Evolutionary conservation across 2,888 invertebrate species (phyloP).

Genomic region (Rugalucina vietnamica): DNA sequence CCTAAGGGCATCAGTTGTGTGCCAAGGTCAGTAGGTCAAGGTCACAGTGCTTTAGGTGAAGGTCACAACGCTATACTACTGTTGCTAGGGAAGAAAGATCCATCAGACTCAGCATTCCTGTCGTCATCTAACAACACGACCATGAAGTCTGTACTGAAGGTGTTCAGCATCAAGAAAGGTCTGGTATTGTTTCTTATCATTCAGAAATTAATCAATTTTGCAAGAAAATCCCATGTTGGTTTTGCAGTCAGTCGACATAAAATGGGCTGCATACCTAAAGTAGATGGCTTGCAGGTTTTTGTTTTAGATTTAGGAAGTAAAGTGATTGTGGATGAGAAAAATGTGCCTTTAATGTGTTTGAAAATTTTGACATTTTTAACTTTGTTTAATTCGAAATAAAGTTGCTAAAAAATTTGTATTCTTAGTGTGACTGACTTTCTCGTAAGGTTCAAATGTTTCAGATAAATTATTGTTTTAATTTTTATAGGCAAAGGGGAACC

Average conservation of each 20-base stretch:
- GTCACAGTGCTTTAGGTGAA: conserved; percentile 38
- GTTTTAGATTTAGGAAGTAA: no score
- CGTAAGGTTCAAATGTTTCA: no score
- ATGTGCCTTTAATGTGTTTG: no score
- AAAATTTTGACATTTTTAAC: no score
- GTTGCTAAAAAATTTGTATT: no score
- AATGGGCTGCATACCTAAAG: no score
- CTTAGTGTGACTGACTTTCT: no score
- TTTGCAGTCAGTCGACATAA: not conserved
- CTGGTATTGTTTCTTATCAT: no score
- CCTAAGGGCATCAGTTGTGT: conserved; percentile 76
- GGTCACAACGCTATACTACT: conserved; percentile 67
- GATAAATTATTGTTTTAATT: no score
- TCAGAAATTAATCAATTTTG: not conserved
- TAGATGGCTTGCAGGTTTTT: no score
- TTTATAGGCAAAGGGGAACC: not conserved
- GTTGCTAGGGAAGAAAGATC: conserved; percentile 67
- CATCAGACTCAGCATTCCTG: conserved; percentile 69
- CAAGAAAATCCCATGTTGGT: not conserved
- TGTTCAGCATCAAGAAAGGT: conserved; percentile 62
- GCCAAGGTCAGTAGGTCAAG: conserved; percentile 43
- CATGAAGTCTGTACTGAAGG: conserved; percentile 71
- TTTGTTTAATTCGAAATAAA: no score
- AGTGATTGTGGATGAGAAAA: no score
- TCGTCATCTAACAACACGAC: conserved; percentile 62